Base-by-base conservation (phyloP, 2,888 invertebrate genomes). In the Tetragnatha montana region DNA sequence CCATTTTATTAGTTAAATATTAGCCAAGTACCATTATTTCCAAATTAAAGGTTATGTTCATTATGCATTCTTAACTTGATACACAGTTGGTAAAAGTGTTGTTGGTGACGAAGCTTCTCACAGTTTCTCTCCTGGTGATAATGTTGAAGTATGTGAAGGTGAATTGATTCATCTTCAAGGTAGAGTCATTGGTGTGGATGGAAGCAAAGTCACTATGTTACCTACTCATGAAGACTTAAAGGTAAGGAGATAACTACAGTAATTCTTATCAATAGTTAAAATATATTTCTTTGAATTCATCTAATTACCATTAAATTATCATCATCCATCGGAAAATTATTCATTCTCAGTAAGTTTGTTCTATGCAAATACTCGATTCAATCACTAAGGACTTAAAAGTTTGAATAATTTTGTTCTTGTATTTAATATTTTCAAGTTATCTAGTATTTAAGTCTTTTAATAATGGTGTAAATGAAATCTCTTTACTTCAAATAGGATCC, bases 91-190 rank as follows among this genome's bases (percentile, higher is more conserved):
- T 79, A 91, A 92, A 78, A 75, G 82, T 21, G 84, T 86, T 17
- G 87, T 91, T 21, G 89, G 83, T 2, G 95, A 95, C 71, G 95
- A 96, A 12, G 94, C 95, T 0, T 94, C 94, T 3, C 98, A 99
- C 94, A 97, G 96, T 0, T 98, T 99, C 93, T 97, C 97, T 0
- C 97, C 98, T 93, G 99, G 99, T 0, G 99, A 99, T 93, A 98
- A 98, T 93, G 99, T 99, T 0, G 99, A 99, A 94, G 99, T 99
- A 0, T 96, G 96, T 92, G 97, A 98, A 78, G 99, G 99, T 68
- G 99, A 99, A 94, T 96, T 99, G 94, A 96, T 98, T 92, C 98
- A 99, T 94, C 95, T 99, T 90, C 98, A 98, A 94, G 99, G 99
- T 82, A 97, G 97, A 94, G 97, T 99, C 92, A 96, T 98, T 82